A percentile compares a stretch with the other conserved stretches of the same genome.
Conservation (phyloP, 1,140 invertebrate genomes). For the Homalodisca vitripennis region DNA sequence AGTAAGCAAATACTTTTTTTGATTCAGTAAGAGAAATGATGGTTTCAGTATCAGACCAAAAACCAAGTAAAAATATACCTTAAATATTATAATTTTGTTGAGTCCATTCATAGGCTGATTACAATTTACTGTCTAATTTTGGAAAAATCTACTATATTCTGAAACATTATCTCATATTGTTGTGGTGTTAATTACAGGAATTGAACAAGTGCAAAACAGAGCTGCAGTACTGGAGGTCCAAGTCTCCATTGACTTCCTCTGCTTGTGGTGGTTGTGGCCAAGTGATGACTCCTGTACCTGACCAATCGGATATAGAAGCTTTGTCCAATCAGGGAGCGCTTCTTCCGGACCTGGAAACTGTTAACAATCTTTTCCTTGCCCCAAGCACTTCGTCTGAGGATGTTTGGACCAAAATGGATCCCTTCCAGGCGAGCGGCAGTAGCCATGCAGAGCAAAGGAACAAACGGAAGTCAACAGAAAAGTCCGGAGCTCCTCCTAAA, state of each 20-base stretch:
- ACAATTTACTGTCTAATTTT: too few species aligned
- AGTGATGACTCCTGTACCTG: background rate
- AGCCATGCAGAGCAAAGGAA: background rate
- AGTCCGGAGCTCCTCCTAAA: background rate
- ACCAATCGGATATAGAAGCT: constrained; percentile 29
- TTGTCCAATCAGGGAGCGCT: constrained; percentile 29
- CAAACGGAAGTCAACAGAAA: background rate
- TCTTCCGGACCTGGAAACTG: constrained; percentile 4
- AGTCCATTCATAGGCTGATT: too few species aligned
- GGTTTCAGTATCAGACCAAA: too few species aligned
- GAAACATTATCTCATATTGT: too few species aligned
- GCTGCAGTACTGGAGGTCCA: constrained; percentile 84
- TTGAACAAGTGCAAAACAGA: constrained; percentile 88
- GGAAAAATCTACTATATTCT: too few species aligned
- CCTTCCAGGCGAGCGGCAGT: too few species aligned
- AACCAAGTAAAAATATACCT: too few species aligned
- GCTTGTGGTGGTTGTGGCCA: constrained; percentile 53
- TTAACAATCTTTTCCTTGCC: background rate
- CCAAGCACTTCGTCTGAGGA: constrained; percentile 7
- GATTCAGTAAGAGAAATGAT: too few species aligned
- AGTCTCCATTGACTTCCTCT: constrained; percentile 72
- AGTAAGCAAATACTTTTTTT: too few species aligned
- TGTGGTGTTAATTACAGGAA: too few species aligned
- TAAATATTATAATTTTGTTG: too few species aligned
- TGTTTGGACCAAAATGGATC: constrained; percentile 4